phyloP scores from a whole-genome alignment of 2,888 invertebrate genomes.

The Palloptera scutellata region DNA sequence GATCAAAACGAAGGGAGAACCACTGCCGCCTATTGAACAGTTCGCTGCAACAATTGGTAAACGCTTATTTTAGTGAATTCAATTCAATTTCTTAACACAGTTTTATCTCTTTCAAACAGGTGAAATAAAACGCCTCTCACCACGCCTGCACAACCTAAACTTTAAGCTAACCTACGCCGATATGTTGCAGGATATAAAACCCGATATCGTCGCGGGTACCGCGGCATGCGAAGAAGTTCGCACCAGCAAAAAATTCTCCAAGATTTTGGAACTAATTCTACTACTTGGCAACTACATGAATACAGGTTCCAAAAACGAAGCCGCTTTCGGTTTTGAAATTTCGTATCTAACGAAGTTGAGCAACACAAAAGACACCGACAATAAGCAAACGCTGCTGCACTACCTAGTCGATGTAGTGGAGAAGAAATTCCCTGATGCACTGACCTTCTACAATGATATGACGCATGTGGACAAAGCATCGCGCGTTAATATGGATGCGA shows the following conservation, averaged over 20 bases:
- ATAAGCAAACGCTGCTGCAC: slow-evolving; percentile 91
- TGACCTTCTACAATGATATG: slow-evolving; percentile 86
- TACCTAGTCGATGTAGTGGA: slow-evolving; percentile 90
- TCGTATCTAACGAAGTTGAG: slow-evolving; percentile 92
- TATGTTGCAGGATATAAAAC: slow-evolving; percentile 69
- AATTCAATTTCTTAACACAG: not conserved
- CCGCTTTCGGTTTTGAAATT: slow-evolving; percentile 96
- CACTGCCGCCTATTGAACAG: slow-evolving; percentile 92
- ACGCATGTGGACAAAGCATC: slow-evolving; percentile 91
- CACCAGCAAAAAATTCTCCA: slow-evolving; percentile 87
- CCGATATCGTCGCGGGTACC: slow-evolving; percentile 92
- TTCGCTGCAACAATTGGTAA: slow-evolving; percentile 85
- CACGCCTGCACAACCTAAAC: slow-evolving; percentile 86
- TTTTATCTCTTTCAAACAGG: slow-evolving; percentile 55
- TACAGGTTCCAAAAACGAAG: slow-evolving; percentile 91
- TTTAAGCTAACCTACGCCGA: slow-evolving; percentile 87
- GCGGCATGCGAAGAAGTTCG: slow-evolving; percentile 95
- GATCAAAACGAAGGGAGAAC: slow-evolving; percentile 76
- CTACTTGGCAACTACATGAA: slow-evolving; percentile 97
- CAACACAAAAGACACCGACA: slow-evolving; percentile 91
- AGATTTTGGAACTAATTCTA: slow-evolving; percentile 87
- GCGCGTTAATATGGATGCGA: slow-evolving; percentile 81
- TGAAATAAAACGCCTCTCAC: slow-evolving; percentile 85
- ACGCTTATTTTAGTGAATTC: slow-evolving; percentile 3
- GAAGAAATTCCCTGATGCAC: slow-evolving; percentile 83